Evolutionary conservation across 2,888 invertebrate genomes (phyloP).

Genomic region (Zygaena filipendulae): DNA sequence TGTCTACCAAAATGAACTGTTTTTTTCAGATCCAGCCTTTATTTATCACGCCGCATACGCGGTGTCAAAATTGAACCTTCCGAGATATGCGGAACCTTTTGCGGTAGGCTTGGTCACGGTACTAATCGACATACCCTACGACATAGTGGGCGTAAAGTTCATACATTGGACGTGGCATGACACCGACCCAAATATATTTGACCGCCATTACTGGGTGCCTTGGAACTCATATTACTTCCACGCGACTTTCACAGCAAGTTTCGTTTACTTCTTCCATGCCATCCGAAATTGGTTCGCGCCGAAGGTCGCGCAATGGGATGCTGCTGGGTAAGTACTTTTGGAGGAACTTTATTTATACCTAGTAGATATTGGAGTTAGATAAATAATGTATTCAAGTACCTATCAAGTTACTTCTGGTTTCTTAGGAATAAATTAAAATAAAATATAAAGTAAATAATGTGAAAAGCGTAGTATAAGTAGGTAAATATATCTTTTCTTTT

Average conservation of each 20-base stretch:
- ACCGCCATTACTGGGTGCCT: slow-evolving; percentile 85
- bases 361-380: no score
- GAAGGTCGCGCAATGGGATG: slow-evolving; percentile 65
- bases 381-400: no score
- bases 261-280: slow-evolving; percentile 74
- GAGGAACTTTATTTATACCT: no score
- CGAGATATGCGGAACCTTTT: slow-evolving; percentile 69
- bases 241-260: slow-evolving; percentile 77
- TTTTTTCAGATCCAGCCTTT: slow-evolving; percentile 68
- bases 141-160: slow-evolving; percentile 81
- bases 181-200: slow-evolving; percentile 75
- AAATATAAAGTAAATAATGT: slow-evolving; percentile 1
- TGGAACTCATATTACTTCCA: slow-evolving; percentile 89
- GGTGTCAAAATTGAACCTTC: slow-evolving; percentile 64
- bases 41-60: slow-evolving; percentile 70
- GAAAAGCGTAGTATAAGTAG: no score
- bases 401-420: no score
- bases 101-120: slow-evolving; percentile 78
- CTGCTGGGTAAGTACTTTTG: slow-evolving; percentile 50
- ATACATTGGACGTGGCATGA: slow-evolving; percentile 89
- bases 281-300: slow-evolving; percentile 64
- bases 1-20: no score
- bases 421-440: background rate
- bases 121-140: slow-evolving; percentile 81
- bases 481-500: no score